phyloP scores from a whole-genome alignment of 1,140 invertebrate genomes.

The Cecropterus lyciades region DNA sequence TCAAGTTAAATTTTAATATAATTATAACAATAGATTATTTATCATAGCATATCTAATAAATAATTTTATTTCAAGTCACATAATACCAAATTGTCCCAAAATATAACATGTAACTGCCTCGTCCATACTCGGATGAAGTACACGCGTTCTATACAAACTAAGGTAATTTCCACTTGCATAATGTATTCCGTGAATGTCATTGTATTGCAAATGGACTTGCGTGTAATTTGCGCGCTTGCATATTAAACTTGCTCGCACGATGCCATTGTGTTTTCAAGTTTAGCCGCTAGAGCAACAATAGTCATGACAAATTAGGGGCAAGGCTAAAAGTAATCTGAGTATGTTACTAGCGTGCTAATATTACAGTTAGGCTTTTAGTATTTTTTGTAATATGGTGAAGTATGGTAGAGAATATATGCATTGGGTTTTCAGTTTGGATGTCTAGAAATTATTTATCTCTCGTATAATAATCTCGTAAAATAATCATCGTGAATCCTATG shows the following conservation, averaged over 20 bases:
- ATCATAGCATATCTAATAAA: too few species aligned
- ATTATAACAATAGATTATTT: too few species aligned
- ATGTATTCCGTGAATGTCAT: conserved; percentile 36
- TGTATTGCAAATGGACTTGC: conserved; percentile 36
- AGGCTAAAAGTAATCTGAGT: conserved; percentile 22
- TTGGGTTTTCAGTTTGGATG: too few species aligned
- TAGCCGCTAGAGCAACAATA: conserved; percentile 27
- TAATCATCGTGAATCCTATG: too few species aligned
- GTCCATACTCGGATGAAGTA: not conserved
- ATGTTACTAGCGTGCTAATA: not conserved
- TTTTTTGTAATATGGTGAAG: too few species aligned
- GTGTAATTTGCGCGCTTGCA: conserved; percentile 36
- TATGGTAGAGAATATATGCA: too few species aligned
- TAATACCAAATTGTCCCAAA: too few species aligned
- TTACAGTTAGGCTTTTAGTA: not conserved
- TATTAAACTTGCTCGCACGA: conserved; percentile 35
- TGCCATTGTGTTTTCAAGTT: conserved; percentile 35
- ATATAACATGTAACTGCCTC: too few species aligned
- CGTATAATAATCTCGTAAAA: too few species aligned
- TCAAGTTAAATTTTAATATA: too few species aligned
- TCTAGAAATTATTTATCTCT: too few species aligned
- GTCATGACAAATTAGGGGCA: conserved; percentile 25
- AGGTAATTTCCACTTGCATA: conserved; percentile 32
- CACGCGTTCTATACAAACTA: conserved; percentile 12
- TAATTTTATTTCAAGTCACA: too few species aligned